These are phyloP conservation scores for Corythornis leucogaster DNA, from an alignment of 2,797 vertebrate genomes.

Conservation along the genomic window DNA sequence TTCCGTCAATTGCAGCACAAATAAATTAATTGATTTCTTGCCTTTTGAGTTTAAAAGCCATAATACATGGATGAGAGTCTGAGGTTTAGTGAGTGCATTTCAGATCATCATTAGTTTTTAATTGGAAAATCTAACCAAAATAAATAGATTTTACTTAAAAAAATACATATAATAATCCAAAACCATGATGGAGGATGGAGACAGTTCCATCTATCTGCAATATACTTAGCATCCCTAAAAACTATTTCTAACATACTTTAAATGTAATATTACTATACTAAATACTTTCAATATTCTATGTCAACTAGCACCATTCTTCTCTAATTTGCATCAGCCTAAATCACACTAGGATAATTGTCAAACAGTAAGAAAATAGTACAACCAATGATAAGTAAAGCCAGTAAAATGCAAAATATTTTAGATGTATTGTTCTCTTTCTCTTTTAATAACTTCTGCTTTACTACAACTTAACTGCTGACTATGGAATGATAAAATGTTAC, in stretches of 20 bases:
- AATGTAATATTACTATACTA: background rate
- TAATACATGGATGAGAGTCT: background rate
- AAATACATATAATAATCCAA: background rate
- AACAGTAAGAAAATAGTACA: background rate
- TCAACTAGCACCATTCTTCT: background rate
- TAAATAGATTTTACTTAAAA: background rate
- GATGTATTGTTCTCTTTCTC: background rate
- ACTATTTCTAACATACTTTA: background rate
- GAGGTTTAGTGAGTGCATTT: slow-evolving; percentile 27
- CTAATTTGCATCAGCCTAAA: background rate
- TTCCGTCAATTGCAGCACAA: slow-evolving; percentile 37
- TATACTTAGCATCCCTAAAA: background rate
- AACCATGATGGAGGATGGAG: background rate
- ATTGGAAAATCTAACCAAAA: background rate
- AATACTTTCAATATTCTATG: background rate
- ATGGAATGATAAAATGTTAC: background rate
- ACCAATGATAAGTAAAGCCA: background rate
- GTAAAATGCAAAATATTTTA: background rate
- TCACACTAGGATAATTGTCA: background rate
- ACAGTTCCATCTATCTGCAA: background rate
- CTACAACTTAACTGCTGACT: background rate
- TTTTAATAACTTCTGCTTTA: background rate
- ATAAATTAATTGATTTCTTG: slow-evolving; percentile 53
- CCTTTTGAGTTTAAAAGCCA: slow-evolving; percentile 34
- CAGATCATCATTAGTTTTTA: background rate